Evolutionary conservation across 2,888 invertebrate genomes (phyloP).

Genomic region (Callyntrura guangdongensis): DNA sequence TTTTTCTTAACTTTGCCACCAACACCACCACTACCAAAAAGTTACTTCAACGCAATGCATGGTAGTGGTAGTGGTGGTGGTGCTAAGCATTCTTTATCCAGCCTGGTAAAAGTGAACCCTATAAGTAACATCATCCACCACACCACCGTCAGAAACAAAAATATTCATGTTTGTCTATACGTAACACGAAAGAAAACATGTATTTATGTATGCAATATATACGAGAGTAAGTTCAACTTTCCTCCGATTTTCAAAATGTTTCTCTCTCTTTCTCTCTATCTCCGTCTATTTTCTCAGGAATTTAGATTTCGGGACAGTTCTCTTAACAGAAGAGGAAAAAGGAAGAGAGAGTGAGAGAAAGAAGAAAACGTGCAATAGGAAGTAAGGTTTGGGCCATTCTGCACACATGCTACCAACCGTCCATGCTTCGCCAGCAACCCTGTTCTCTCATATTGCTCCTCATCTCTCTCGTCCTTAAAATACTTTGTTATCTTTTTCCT

Average conservation of each 20-base stretch:
- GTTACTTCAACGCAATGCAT: slow-evolving; percentile 59
- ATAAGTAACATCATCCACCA: slow-evolving; percentile 34
- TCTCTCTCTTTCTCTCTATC: slow-evolving; percentile 62
- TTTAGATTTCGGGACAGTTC: slow-evolving; percentile 74
- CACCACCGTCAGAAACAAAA: slow-evolving; percentile 40
- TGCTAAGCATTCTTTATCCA: slow-evolving; percentile 46
- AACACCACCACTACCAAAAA: slow-evolving; percentile 60
- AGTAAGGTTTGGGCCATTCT: slow-evolving; percentile 84
- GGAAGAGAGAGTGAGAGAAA: slow-evolving; percentile 34
- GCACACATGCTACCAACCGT: slow-evolving; percentile 84
- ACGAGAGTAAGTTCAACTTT: slow-evolving; percentile 74
- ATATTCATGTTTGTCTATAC: slow-evolving; percentile 57
- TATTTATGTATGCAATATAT: slow-evolving; percentile 63
- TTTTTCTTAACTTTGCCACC: slow-evolving; percentile 70
- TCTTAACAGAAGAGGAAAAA: slow-evolving; percentile 31
- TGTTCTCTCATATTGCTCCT: slow-evolving; percentile 80
- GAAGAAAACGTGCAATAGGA: slow-evolving; percentile 84
- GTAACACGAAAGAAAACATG: slow-evolving; percentile 40
- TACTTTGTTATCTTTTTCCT: slow-evolving; percentile 83
- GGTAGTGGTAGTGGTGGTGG: slow-evolving; percentile 43
- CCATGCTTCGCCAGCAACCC: slow-evolving; percentile 81
- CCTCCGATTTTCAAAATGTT: slow-evolving; percentile 72
- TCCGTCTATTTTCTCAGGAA: slow-evolving; percentile 72
- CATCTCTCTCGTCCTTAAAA: slow-evolving; percentile 77
- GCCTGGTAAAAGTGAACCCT: slow-evolving; percentile 38